A percentile compares a stretch with the other conserved stretches of the same genome.
These are phyloP conservation scores for Gallinago undulata DNA, from an alignment of 2,113 vertebrate species.

Conservation along the genomic window DNA sequence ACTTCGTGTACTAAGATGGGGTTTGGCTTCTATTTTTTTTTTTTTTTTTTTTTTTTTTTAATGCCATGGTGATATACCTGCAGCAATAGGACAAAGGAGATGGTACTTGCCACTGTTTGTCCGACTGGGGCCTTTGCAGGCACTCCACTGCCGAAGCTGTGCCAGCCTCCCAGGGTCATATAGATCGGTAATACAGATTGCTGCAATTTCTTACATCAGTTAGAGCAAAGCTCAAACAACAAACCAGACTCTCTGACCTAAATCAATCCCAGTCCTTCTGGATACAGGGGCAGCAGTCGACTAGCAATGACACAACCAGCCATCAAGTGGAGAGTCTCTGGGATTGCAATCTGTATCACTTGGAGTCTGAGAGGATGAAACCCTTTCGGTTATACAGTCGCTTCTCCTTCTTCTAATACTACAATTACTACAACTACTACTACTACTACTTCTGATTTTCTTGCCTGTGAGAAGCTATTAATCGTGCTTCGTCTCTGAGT, in stretches of 20 bases:
- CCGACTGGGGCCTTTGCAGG: constrained; percentile 70
- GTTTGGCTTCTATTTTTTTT: background rate
- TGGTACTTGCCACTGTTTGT: constrained; percentile 21
- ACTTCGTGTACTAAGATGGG: constrained; percentile 1
- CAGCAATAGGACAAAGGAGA: constrained; percentile 70
- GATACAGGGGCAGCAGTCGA: constrained; percentile 77
- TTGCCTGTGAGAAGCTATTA: constrained; percentile 63
- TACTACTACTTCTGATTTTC: background rate
- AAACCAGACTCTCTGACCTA: constrained; percentile 81
- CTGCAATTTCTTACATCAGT: constrained; percentile 50
- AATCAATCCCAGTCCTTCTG: constrained; percentile 79
- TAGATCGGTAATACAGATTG: constrained; percentile 32
- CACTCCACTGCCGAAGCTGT: constrained; percentile 30
- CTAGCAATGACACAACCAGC: constrained; percentile 78
- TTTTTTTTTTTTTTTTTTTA: background rate
- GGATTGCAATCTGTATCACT: constrained; percentile 71
- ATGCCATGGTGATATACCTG: constrained; percentile 60
- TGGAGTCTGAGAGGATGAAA: constrained; percentile 70
- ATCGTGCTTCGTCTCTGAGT: constrained; percentile 60
- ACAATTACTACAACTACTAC: constrained; percentile 14
- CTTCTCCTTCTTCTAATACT: constrained; percentile 56
- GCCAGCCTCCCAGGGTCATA: constrained; percentile 33
- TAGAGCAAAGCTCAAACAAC: constrained; percentile 69
- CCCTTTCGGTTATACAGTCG: constrained; percentile 47
- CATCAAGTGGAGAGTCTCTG: constrained; percentile 80